A percentile compares a stretch with the other conserved stretches of the same genome.
These are phyloP conservation scores for Climacteris rufus DNA, from an alignment of 2,113 vertebrate species.

Conservation along the genomic window DNA sequence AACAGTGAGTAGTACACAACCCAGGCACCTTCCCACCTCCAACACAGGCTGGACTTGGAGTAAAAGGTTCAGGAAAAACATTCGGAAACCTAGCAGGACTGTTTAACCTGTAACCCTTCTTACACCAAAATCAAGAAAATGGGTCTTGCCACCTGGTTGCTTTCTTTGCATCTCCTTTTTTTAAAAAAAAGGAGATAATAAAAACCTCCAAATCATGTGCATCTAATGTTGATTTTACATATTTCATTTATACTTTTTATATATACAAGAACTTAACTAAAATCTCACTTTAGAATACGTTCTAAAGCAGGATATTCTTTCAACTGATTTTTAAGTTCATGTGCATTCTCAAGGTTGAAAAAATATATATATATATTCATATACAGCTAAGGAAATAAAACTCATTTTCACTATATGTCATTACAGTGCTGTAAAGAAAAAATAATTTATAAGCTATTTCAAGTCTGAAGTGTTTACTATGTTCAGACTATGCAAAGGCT, in stretches of 20 bases:
- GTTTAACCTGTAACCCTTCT: background rate
- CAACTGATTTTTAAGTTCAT: background rate
- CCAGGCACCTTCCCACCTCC: background rate
- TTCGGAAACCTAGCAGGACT: background rate
- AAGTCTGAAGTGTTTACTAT: constrained; percentile 34
- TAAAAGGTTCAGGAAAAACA: constrained; percentile 39
- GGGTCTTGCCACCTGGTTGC: background rate
- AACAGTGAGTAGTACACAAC: background rate
- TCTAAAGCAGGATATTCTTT: constrained; percentile 14
- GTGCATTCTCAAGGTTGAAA: background rate
- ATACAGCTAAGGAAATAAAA: constrained; percentile 43
- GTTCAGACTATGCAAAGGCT: constrained; percentile 36
- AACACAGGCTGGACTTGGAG: background rate
- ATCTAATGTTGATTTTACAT: background rate
- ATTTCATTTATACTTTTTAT: background rate
- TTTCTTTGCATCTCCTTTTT: background rate
- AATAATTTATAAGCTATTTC: constrained; percentile 56
- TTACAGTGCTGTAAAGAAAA: constrained; percentile 51
- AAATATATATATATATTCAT: constrained; percentile 25
- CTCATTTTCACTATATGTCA: constrained; percentile 27
- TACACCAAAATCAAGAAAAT: background rate
- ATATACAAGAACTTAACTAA: background rate
- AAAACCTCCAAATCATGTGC: background rate
- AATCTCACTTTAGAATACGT: background rate
- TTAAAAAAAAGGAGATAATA: background rate